These are phyloP conservation scores for Vireo griseus DNA, from an alignment of 2,797 vertebrate genomes.

Conservation along the genomic window DNA sequence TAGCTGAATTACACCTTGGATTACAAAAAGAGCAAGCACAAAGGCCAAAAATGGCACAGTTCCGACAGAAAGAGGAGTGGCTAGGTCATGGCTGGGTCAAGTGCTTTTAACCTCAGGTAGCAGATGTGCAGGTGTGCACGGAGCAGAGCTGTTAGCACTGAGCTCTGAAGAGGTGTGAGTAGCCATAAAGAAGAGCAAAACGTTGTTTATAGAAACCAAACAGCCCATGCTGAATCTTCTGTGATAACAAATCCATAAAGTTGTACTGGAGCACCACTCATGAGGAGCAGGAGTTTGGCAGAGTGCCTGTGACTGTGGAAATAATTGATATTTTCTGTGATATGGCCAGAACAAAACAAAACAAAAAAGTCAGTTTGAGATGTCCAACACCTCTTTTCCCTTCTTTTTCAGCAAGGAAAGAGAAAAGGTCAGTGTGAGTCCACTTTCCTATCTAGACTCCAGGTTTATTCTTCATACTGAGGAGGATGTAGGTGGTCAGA, in stretches of 20 bases:
- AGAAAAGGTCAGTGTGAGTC: neutral
- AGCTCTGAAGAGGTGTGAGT: neutral
- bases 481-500: neutral
- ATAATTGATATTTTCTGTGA: conserved; percentile 15
- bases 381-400: neutral
- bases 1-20: neutral
- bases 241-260: conserved; percentile 3
- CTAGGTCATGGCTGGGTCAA: neutral
- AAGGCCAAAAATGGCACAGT: neutral
- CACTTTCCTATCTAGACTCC: neutral
- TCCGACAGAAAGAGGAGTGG: neutral
- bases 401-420: neutral
- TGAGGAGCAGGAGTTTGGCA: neutral
- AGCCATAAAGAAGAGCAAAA: neutral
- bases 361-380: neutral
- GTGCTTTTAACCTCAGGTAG: neutral
- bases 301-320: neutral
- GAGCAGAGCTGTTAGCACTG: neutral
- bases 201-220: neutral
- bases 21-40: neutral
- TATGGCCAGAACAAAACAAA: neutral
- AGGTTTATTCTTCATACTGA: neutral
- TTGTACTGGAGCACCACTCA: neutral
- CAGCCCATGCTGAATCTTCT: neutral
- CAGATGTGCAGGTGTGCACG: neutral